Conservation (phyloP, 2,797 vertebrate genomes). For the Alfaro cultratus region DNA sequence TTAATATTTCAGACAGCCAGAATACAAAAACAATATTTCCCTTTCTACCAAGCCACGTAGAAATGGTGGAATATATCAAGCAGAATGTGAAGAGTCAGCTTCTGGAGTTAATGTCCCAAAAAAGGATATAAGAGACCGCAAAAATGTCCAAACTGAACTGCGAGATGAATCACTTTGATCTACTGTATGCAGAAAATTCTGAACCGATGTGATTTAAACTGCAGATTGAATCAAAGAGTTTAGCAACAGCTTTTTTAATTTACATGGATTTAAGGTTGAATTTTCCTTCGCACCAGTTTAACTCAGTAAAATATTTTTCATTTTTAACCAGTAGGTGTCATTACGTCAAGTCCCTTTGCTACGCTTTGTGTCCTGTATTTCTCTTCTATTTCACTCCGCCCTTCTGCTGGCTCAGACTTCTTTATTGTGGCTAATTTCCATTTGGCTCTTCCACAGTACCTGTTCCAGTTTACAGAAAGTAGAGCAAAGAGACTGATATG, state of each 20-base stretch:
- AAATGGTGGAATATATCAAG: not conserved
- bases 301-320: not conserved
- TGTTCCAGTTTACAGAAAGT: not conserved
- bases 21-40: not conserved
- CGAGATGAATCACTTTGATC: not conserved
- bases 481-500: not conserved
- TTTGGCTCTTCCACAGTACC: not conserved
- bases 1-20: not conserved
- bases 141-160: not conserved
- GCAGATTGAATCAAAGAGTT: not conserved
- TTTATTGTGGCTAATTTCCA: conserved; percentile 2
- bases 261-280: not conserved
- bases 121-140: not conserved
- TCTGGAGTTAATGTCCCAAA: not conserved
- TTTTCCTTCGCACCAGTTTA: not conserved
- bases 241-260: not conserved
- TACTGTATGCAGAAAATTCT: not conserved
- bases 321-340: not conserved
- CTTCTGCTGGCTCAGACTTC: not conserved
- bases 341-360: not conserved
- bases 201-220: not conserved
- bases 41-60: not conserved
- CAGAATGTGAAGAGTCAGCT: not conserved
- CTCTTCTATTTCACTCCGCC: not conserved
- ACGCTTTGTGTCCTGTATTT: not conserved